These are phyloP conservation scores for Aplocera efformata DNA, from an alignment of 2,888 invertebrate genomes.

Conservation along the genomic window DNA sequence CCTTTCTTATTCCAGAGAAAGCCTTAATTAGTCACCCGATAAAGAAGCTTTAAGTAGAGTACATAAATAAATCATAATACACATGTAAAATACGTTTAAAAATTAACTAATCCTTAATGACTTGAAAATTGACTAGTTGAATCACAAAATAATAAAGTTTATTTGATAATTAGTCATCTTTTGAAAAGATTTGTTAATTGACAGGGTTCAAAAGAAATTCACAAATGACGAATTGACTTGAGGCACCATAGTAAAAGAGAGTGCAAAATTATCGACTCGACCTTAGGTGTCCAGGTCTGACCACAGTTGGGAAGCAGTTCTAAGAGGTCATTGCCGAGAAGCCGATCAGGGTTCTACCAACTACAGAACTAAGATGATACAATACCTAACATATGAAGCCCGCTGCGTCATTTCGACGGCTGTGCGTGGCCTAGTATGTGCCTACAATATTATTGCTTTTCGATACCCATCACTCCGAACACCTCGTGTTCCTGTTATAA, in stretches of 20 bases:
- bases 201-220: conserved; percentile 64
- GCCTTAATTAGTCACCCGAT: too few species aligned
- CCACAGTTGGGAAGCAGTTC: background rate
- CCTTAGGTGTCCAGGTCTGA: conserved; percentile 13
- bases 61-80: background rate
- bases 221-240: conserved; percentile 66
- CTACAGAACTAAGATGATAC: conserved; percentile 48
- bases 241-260: conserved; percentile 61
- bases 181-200: conserved; percentile 61
- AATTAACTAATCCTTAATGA: conserved; percentile 11
- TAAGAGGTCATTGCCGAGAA: conserved; percentile 6
- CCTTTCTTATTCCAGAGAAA: too few species aligned
- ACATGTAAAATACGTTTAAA: too few species aligned
- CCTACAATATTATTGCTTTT: conserved; percentile 81
- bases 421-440: conserved; percentile 65
- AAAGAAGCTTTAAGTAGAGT: too few species aligned
- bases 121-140: conserved; percentile 8
- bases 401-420: conserved; percentile 64
- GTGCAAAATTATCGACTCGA: conserved; percentile 21
- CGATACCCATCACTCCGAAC: conserved; percentile 78
- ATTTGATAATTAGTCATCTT: conserved; percentile 37
- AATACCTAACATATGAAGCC: conserved; percentile 35
- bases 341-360: conserved; percentile 36
- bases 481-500: conserved; percentile 69
- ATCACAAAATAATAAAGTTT: conserved; percentile 18